These are phyloP conservation scores for Meriones psammophilus DNA, from an alignment of 2,797 vertebrate genomes.

Conservation along the genomic window DNA sequence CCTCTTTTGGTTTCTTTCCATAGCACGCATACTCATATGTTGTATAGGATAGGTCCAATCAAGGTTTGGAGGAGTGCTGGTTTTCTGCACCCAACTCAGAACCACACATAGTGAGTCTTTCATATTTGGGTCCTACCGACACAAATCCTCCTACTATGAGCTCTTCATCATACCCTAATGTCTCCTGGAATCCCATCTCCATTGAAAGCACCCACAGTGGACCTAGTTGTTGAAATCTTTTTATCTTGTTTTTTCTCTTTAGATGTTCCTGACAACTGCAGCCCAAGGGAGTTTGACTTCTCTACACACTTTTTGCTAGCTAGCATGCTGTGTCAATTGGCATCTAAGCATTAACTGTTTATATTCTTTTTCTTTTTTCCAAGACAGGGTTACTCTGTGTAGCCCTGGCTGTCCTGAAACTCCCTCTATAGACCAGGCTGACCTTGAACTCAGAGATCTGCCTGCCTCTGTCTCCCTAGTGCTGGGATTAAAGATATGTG, in stretches of 20 bases:
- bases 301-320: not conserved
- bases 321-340: not conserved
- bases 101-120: not conserved
- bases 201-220: not conserved
- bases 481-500: no score
- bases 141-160: rapidly evolving
- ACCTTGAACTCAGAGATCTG: no score
- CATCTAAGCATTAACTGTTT: not conserved
- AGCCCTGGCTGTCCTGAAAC: no score
- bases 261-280: not conserved
- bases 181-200: not conserved
- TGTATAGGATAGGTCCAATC: not conserved
- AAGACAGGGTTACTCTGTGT: no score
- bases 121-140: not conserved
- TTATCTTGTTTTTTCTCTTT: not conserved
- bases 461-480: no score
- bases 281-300: not conserved
- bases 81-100: not conserved
- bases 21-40: rapidly evolving
- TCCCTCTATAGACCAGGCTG: no score
- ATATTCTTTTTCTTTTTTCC: no score
- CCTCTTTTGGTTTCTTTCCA: no score
- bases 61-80: rapidly evolving
- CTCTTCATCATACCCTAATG: not conserved
- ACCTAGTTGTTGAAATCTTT: not conserved